phyloP scores from a whole-genome alignment of 2,797 vertebrate genomes.

The Melopsittacus undulatus region DNA sequence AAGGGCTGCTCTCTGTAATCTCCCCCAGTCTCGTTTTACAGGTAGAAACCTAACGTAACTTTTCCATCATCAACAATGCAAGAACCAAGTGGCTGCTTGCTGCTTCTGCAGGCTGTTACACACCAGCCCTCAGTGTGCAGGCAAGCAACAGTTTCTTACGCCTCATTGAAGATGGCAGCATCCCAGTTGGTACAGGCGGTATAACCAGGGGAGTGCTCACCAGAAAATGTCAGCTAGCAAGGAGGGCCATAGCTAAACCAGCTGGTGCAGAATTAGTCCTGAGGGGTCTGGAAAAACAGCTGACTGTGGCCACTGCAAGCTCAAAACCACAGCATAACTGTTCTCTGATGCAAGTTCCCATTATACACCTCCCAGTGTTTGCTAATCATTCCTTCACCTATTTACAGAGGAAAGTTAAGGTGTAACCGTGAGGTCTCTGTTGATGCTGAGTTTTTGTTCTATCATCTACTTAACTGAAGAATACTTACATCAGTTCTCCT shows the following conservation, averaged over 20 bases:
- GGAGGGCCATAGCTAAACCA: background rate
- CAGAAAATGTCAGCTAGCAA: background rate
- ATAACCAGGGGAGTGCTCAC: background rate
- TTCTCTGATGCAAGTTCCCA: background rate
- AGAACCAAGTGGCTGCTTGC: background rate
- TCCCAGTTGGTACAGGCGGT: background rate
- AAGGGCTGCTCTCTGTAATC: background rate
- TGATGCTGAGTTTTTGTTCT: background rate
- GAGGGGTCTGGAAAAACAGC: background rate
- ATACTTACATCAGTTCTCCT: background rate
- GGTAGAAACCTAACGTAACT: background rate
- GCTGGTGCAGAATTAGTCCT: background rate
- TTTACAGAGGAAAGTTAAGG: background rate
- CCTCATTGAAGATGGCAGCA: background rate
- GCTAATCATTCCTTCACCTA: background rate
- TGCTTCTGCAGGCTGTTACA: background rate
- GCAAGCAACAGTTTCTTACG: background rate
- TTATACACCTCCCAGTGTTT: background rate
- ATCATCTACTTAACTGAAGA: background rate
- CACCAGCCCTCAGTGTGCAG: fast-evolving
- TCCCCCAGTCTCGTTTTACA: background rate
- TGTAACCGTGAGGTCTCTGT: background rate
- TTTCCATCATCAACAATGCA: fast-evolving
- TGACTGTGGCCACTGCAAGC: background rate
- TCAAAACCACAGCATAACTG: background rate